These are phyloP conservation scores for Blennius ocellaris DNA, from an alignment of 2,113 vertebrate species.

Conservation along the genomic window DNA sequence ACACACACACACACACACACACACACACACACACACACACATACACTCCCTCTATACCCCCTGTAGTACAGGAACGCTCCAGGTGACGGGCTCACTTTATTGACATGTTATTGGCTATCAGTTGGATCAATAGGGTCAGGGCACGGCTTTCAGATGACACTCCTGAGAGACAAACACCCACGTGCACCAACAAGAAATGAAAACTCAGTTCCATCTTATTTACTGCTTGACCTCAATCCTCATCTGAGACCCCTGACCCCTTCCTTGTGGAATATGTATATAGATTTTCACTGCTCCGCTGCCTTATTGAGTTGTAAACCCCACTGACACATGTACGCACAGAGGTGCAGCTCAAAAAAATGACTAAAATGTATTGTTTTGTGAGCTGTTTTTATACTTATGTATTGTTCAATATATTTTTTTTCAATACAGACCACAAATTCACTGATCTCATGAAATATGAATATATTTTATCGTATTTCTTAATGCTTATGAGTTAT, in stretches of 20 bases:
- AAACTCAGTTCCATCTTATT: conserved; percentile 69
- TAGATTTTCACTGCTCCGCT: conserved; percentile 43
- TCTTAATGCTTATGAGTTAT: too few species aligned
- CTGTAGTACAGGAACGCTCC: conserved; percentile 39
- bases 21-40: too few species aligned
- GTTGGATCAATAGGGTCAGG: conserved; percentile 55
- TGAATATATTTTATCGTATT: too few species aligned
- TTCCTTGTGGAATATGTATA: conserved; percentile 44
- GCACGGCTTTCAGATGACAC: conserved; percentile 46
- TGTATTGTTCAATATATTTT: too few species aligned
- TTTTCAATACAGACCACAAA: too few species aligned
- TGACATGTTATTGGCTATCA: conserved; percentile 69
- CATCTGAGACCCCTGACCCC: conserved; percentile 59
- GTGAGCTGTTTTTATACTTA: too few species aligned
- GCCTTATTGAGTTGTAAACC: conserved; percentile 57
- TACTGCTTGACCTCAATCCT: conserved; percentile 61
- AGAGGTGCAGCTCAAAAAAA: too few species aligned
- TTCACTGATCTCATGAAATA: too few species aligned
- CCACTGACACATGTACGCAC: conserved; percentile 2
- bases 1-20: background rate
- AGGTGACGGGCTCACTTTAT: conserved; percentile 61
- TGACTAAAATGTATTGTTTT: too few species aligned
- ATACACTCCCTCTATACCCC: background rate
- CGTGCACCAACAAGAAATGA: conserved; percentile 49
- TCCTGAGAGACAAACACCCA: conserved; percentile 41